Evolutionary conservation across 2,113 vertebrate genomes (phyloP).

Genomic region (Crotalus horridus): DNA sequence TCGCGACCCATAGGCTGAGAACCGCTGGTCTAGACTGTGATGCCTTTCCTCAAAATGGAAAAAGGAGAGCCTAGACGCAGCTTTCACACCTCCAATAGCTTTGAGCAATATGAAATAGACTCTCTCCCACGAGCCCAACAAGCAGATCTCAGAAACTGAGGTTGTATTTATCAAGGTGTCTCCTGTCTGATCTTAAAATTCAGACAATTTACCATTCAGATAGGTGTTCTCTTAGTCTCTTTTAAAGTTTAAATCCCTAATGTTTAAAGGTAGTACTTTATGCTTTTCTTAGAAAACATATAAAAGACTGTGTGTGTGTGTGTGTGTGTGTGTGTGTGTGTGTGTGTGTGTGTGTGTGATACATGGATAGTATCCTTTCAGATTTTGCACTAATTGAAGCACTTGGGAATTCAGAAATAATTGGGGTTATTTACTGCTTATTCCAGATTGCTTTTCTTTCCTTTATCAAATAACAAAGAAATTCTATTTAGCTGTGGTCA

Average conservation of each 20-base stretch:
- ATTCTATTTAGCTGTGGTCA: conserved; percentile 48
- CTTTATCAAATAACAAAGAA: conserved; percentile 46
- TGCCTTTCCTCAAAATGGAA: neutral
- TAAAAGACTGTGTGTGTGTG: neutral
- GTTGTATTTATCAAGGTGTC: neutral
- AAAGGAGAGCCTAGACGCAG: neutral
- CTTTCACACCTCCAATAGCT: neutral
- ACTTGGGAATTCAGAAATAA: neutral
- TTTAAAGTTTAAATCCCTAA: neutral
- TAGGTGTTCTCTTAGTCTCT: neutral
- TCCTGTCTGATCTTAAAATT: neutral
- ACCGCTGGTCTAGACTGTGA: neutral
- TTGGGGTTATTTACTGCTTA: neutral
- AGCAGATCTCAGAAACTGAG: neutral
- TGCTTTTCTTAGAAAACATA: neutral
- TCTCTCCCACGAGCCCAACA: neutral
- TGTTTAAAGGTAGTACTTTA: neutral
- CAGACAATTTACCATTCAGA: neutral
- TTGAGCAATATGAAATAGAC: neutral
- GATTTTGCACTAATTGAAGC: neutral
- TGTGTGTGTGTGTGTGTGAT: neutral
- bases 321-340: neutral
- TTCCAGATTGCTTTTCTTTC: conserved; percentile 36
- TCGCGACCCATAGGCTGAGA: too few species aligned
- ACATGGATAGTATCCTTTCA: neutral